A percentile compares a stretch with the other conserved stretches of the same genome.
Evolutionary conservation across 2,797 vertebrate species (phyloP).

Genomic region (Streptopelia turtur): DNA sequence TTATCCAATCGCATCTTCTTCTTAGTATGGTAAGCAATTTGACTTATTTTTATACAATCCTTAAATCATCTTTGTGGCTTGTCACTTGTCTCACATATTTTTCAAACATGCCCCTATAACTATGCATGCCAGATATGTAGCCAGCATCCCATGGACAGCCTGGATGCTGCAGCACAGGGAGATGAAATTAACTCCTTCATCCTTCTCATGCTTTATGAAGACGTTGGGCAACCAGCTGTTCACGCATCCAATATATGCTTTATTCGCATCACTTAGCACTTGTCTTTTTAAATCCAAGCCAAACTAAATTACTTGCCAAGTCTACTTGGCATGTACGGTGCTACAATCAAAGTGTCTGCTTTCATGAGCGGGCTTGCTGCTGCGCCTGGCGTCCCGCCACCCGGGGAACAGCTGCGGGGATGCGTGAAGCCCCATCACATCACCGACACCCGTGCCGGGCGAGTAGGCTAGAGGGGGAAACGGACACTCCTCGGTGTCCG

Average conservation of each 20-base stretch:
- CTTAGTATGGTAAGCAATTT: rapidly evolving
- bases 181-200: neutral
- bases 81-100: neutral
- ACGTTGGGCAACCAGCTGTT: neutral
- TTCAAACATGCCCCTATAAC: rapidly evolving
- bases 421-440: rapidly evolving
- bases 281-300: no score
- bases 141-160: neutral
- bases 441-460: rapidly evolving
- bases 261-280: neutral
- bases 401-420: no score
- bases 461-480: no score
- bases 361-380: rapidly evolving
- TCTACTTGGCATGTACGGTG: neutral
- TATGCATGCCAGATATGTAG: rapidly evolving
- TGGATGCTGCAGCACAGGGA: neutral
- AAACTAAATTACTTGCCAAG: no score
- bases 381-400: no score
- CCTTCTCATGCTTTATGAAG: neutral
- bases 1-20: neutral
- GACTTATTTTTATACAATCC: neutral
- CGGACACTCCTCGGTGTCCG: rapidly evolving
- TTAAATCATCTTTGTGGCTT: neutral
- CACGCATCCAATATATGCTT: rapidly evolving
- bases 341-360: rapidly evolving